Evolutionary conservation across 2,113 vertebrate species (phyloP).

Genomic region (Puntigrus tetrazona): DNA sequence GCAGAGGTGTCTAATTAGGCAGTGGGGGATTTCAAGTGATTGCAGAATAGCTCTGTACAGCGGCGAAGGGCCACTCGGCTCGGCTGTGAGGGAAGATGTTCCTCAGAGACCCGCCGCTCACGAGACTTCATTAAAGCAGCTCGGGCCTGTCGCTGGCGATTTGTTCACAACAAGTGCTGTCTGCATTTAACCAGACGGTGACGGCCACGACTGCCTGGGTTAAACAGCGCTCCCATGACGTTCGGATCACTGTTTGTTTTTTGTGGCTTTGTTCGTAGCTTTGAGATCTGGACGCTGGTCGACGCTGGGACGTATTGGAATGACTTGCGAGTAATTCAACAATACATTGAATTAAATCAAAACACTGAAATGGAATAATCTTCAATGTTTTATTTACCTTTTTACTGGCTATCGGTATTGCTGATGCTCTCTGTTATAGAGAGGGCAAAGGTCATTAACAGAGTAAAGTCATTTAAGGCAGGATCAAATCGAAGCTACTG

Average conservation of each 20-base stretch:
- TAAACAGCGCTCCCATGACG: neutral
- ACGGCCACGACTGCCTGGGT: neutral
- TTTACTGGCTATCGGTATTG: neutral
- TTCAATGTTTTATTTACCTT: neutral
- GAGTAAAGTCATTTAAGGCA: neutral
- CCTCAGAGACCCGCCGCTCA: conserved; percentile 18
- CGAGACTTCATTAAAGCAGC: conserved; percentile 46
- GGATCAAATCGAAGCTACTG: too few relatives aligned
- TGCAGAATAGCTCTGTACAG: conserved; percentile 47
- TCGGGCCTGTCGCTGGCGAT: neutral
- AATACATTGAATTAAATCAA: neutral
- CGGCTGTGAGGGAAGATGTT: neutral
- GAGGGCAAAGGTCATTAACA: neutral
- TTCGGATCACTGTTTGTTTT: neutral
- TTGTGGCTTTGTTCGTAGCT: neutral
- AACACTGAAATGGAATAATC: neutral
- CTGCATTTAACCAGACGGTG: neutral
- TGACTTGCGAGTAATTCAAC: neutral
- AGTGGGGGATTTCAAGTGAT: conserved; percentile 47
- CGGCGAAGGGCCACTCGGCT: neutral
- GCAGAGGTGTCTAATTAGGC: conserved; percentile 49
- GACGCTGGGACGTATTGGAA: neutral
- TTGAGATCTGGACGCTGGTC: neutral
- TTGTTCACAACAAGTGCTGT: conserved; percentile 11
- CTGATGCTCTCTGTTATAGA: neutral